A percentile compares a stretch with the other conserved stretches of the same genome.
Evolutionary conservation across 64 coral and sea anemone genomes (phyloP).

Genomic region (Montipora foliosa): DNA sequence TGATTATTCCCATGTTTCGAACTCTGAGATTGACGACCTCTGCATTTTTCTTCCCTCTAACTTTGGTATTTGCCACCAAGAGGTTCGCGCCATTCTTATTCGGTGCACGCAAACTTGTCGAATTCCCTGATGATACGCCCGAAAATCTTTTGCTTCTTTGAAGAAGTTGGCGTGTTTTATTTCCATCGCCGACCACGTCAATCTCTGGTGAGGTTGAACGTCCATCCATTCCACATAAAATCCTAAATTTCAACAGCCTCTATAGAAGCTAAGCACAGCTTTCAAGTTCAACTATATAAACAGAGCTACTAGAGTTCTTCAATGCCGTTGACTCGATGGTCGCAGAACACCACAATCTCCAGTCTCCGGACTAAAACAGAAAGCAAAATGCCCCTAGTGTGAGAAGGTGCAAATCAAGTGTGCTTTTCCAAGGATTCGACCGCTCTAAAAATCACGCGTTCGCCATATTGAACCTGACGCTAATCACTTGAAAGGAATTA

Average conservation of each 20-base stretch:
- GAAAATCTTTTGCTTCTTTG: background rate
- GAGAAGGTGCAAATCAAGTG: no score
- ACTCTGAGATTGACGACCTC: constrained; percentile 37
- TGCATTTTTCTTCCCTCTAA: background rate
- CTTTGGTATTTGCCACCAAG: constrained; percentile 35
- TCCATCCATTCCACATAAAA: background rate
- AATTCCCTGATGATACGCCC: background rate
- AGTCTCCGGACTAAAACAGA: background rate
- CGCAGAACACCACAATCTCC: background rate
- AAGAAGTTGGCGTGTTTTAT: background rate
- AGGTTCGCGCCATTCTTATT: constrained; percentile 18
- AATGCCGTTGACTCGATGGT: background rate
- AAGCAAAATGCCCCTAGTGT: background rate
- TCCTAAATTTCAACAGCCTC: background rate
- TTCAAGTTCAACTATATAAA: no score
- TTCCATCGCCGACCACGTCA: background rate
- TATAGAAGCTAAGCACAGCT: background rate
- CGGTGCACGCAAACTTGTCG: background rate
- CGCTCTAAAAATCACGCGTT: background rate
- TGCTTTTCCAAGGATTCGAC: no score
- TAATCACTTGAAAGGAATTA: background rate
- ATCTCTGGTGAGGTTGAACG: constrained; percentile 22
- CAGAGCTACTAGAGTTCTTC: no score
- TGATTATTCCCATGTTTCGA: constrained; percentile 28
- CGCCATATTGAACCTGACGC: background rate